Conservation (phyloP, 1,140 invertebrate species). For the Micrasema minimum region DNA sequence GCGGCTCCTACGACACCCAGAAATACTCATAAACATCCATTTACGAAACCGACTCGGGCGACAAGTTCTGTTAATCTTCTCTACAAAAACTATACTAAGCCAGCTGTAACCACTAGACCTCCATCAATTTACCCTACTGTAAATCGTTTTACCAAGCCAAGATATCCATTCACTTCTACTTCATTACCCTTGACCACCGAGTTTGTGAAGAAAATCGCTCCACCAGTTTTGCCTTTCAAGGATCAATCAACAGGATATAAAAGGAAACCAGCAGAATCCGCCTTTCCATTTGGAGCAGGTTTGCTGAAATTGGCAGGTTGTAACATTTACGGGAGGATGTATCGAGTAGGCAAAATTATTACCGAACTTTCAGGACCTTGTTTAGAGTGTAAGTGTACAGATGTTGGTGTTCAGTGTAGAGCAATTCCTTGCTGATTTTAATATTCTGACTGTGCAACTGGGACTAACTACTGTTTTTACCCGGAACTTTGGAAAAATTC, state of each 20-base stretch:
- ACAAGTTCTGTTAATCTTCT: conserved; percentile 22
- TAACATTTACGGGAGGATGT: conserved; percentile 93
- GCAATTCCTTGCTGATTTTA: conserved; percentile 72
- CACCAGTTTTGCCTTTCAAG: conserved; percentile 46
- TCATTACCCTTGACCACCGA: conserved; percentile 28
- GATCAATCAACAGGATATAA: conserved; percentile 37
- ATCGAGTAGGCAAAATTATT: conserved; percentile 85
- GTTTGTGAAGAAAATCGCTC: conserved; percentile 39
- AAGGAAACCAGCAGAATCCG: conserved; percentile 44
- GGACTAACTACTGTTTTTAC: too few relatives aligned
- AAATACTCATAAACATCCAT: conserved; percentile 49
- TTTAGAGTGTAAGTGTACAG: conserved; percentile 86
- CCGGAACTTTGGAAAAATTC: conserved; percentile 8
- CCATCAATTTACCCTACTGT: conserved; percentile 44
- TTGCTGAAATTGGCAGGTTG: conserved; percentile 86
- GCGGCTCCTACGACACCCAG: conserved; percentile 50
- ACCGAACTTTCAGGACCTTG: conserved; percentile 85
- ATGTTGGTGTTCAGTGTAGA: conserved; percentile 86
- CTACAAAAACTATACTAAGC: conserved; percentile 49
- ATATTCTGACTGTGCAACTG: too few relatives aligned
- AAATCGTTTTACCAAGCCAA: conserved; percentile 42
- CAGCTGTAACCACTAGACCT: conserved; percentile 35
- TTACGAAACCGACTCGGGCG: conserved; percentile 43
- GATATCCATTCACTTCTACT: conserved; percentile 40
- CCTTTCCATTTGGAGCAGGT: conserved; percentile 59